Evolutionary conservation across 2,888 invertebrate genomes (phyloP).

Genomic region (Stenodera caucasica): DNA sequence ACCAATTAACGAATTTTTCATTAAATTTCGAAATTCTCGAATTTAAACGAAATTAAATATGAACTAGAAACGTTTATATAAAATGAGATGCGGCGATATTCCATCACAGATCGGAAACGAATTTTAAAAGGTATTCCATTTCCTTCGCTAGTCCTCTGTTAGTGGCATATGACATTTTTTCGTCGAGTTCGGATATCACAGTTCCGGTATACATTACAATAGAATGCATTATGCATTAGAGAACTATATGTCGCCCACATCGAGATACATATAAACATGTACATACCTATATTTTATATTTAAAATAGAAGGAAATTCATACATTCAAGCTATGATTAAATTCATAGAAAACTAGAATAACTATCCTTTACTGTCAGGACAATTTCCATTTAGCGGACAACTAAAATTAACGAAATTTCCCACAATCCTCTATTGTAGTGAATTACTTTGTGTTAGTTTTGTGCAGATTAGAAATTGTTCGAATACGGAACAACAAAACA

Average conservation of each 20-base stretch:
- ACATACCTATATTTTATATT: constrained; percentile 12
- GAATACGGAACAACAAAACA: constrained; percentile 12
- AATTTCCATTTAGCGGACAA: neutral
- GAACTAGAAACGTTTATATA: no score
- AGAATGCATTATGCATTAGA: constrained; percentile 38
- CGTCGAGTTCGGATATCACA: constrained; percentile 32
- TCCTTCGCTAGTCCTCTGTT: constrained; percentile 31
- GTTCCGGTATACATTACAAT: constrained; percentile 35
- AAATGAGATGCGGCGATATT: no score
- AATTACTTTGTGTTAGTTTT: no score
- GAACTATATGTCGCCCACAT: constrained; percentile 25
- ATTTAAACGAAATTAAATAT: no score
- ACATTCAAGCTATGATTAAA: constrained; percentile 15
- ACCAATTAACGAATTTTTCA: no score
- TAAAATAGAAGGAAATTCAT: constrained; percentile 15
- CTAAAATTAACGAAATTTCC: no score
- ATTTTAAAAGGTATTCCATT: constrained; percentile 41
- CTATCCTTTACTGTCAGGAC: neutral
- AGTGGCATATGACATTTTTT: constrained; percentile 41
- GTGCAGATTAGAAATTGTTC: neutral
- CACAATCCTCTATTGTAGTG: no score
- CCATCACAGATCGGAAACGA: constrained; percentile 37
- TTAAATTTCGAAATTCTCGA: no score
- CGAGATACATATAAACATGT: neutral
- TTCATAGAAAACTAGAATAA: neutral